Evolutionary conservation across 2,888 invertebrate species (phyloP), one percentile per base, ranked within the genome.

Genomic region (Carpatolechia fugitivella): DNA sequence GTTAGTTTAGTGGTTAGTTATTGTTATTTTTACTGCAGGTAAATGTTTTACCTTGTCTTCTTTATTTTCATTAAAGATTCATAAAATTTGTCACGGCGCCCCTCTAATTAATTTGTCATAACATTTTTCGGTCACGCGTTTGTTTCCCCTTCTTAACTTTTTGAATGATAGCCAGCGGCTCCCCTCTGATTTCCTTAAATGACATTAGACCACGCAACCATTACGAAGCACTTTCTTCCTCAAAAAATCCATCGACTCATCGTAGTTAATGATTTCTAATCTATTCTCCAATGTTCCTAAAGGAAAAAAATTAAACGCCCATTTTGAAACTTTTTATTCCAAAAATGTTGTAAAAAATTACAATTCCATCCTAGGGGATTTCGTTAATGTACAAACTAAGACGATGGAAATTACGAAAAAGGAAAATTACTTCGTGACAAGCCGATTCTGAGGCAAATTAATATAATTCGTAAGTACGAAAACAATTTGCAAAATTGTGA

Each of bases 271-370:
- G 73, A 66, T 69, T 60, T 55, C 58, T 60, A 65, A 70, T 73
- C 67, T 69, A 54, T 63, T 16, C 40, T 40, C 1, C 24, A 24
- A 24, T 24, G 3, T 6, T 24, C 24, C 24, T 6, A n/a, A 44
- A 44, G 60, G 63, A 65, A 74, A 86, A 65, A 74, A 86, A 84
- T 86, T 67, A 86, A 85, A 86, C 78, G 70, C 78, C 71, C 69
- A 76, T 78, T 79, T 71, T 61, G 51, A 67, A 68, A 69, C 66
- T 63, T 69, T 86, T 85, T 85, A 84, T 83, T 86, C 60, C 57
- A 75, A 78, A 79, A 72, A 63, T 53, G 59, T 72, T 76, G 72
- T 76, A 76, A 78, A 81, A 64, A 63, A 59, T 66, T 55, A 59
- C 56, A 54, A 11, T 31, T 48, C 51, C 49, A 29, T 24, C 36